A percentile compares a stretch with the other conserved stretches of the same genome.
These are phyloP conservation scores for Enteromius argenteus DNA, from an alignment of 2,797 vertebrate genomes.

Conservation along the genomic window DNA sequence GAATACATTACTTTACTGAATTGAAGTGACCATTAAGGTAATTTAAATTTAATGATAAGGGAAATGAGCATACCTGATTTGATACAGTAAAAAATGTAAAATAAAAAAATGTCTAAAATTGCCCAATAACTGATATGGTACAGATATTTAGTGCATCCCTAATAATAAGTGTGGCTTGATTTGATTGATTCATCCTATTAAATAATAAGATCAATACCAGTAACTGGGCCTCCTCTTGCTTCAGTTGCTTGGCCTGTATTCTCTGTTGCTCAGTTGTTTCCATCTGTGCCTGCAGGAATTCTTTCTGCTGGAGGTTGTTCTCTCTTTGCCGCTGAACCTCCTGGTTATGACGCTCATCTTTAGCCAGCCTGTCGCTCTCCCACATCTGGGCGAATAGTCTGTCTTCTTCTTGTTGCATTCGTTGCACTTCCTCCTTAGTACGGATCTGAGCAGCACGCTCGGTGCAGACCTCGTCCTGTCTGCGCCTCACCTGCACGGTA, in stretches of 20 bases:
- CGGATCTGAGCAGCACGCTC: constrained; percentile 81
- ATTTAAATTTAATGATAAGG: neutral
- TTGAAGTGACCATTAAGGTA: neutral
- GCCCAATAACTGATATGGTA: neutral
- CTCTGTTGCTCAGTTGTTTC: constrained; percentile 64
- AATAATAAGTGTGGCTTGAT: neutral
- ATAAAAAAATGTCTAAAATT: neutral
- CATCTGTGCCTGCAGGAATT: constrained; percentile 76
- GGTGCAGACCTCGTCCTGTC: constrained; percentile 70
- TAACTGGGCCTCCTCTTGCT: constrained; percentile 80
- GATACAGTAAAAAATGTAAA: neutral
- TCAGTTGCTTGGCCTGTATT: constrained; percentile 66
- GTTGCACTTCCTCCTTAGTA: constrained; percentile 69
- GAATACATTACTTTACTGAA: neutral
- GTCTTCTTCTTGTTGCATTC: constrained; percentile 77
- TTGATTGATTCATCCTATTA: neutral
- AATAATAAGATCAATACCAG: constrained; percentile 73
- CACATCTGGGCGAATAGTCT: constrained; percentile 78
- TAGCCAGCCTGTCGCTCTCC: constrained; percentile 81
- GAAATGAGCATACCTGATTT: neutral
- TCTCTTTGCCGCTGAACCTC: constrained; percentile 56
- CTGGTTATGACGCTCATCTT: constrained; percentile 72
- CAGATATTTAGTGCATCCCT: neutral
- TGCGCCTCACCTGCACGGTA: constrained; percentile 35
- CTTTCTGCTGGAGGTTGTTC: constrained; percentile 62